These are phyloP conservation scores for Pomacea canaliculata DNA, from an alignment of 2,888 invertebrate genomes.

Conservation along the genomic window DNA sequence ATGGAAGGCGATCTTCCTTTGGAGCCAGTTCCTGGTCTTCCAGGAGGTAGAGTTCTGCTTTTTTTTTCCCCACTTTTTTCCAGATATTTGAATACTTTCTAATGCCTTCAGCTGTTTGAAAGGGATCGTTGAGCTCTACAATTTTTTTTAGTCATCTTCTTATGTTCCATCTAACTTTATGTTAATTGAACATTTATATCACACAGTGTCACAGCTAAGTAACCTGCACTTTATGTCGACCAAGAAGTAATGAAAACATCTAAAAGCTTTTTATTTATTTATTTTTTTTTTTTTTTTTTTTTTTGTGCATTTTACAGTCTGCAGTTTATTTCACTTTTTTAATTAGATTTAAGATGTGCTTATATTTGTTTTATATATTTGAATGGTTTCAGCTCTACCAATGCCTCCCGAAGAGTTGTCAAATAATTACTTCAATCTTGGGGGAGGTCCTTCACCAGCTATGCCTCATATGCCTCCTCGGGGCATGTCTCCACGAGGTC, in stretches of 20 bases:
- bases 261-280: too few species aligned
- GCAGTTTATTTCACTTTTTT: neutral
- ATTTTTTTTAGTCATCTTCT: too few species aligned
- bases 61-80: neutral
- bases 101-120: too few species aligned
- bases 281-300: neutral
- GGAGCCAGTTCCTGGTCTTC: conserved; percentile 84
- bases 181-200: too few species aligned
- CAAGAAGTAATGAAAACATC: neutral
- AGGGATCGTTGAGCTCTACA: neutral
- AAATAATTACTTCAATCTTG: conserved; percentile 78
- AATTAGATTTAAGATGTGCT: neutral
- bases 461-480: conserved; percentile 59
- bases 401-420: conserved; percentile 75
- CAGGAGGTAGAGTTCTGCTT: conserved; percentile 72
- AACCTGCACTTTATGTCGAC: too few species aligned
- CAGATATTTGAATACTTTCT: neutral
- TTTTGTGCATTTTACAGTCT: neutral
- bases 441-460: conserved; percentile 63
- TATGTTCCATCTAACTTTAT: too few species aligned
- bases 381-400: conserved; percentile 73
- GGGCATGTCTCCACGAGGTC: conserved; percentile 71
- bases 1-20: conserved; percentile 65
- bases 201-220: too few species aligned
- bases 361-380: conserved; percentile 1